phyloP scores from a whole-genome alignment of 2,113 vertebrate species.

The Melierax canorus region DNA sequence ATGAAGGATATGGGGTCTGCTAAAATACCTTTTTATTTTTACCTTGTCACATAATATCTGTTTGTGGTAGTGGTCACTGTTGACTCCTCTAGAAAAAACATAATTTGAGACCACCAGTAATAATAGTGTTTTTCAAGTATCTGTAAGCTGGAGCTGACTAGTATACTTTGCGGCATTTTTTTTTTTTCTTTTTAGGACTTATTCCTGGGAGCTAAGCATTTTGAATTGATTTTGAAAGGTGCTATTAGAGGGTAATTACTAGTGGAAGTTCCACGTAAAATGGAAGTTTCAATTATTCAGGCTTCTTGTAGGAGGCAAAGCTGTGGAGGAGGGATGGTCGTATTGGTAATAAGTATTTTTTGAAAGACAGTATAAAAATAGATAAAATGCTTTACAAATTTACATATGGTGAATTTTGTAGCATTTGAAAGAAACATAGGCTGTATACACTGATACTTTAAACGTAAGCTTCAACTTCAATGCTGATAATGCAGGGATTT shows the following conservation, averaged over 20 bases:
- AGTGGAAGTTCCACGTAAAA: slow-evolving; percentile 32
- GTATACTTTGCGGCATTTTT: background rate
- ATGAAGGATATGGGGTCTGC: background rate
- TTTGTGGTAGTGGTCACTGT: background rate
- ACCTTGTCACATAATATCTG: accelerated
- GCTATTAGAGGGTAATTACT: slow-evolving; percentile 14
- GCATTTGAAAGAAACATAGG: background rate
- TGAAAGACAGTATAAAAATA: background rate
- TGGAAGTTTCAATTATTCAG: background rate
- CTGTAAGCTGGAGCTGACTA: background rate
- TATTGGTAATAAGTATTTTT: background rate
- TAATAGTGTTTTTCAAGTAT: background rate
- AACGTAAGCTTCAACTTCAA: background rate
- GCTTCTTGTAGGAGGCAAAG: background rate
- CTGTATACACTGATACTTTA: background rate
- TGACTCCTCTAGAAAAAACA: background rate
- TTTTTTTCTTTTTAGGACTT: background rate
- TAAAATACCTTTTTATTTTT: background rate
- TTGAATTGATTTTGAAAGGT: slow-evolving; percentile 18
- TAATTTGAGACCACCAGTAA: background rate
- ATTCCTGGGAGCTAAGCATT: background rate
- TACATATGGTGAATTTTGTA: background rate
- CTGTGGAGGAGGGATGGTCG: background rate
- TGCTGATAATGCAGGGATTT: background rate
- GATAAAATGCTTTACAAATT: background rate